Percentiles rank a stretch among this genome's conserved stretches.
Conservation (phyloP, 1,140 invertebrate genomes). For the Drosophila prosaltans region DNA sequence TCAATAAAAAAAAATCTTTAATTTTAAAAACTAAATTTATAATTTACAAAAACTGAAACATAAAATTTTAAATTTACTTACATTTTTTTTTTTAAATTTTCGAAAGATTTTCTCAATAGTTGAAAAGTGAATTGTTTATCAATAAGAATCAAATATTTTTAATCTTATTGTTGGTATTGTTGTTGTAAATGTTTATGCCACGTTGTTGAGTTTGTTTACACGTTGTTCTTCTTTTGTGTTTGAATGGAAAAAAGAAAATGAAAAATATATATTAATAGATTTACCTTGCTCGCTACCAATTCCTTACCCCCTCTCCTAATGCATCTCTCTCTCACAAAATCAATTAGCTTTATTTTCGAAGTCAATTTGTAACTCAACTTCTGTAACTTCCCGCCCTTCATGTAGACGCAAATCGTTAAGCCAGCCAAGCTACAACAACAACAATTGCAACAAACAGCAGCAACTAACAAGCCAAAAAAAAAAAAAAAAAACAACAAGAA, state of each 20-base stretch:
- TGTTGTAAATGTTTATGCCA: conserved; percentile 1
- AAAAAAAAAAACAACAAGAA: background rate
- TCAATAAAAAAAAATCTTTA: background rate
- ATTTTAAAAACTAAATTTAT: no score
- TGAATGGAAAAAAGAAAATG: background rate
- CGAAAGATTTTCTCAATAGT: background rate
- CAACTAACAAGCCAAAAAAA: background rate
- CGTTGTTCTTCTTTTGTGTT: conserved; percentile 3
- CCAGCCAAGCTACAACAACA: conserved; percentile 17
- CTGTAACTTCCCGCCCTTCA: background rate
- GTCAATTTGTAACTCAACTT: background rate
- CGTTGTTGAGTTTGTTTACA: conserved; percentile 10
- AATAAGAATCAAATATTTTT: background rate
- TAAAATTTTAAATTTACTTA: background rate
- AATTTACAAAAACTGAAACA: no score
- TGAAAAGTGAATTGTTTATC: background rate
- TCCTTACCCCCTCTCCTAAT: background rate
- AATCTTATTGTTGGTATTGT: background rate
- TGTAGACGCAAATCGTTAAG: conserved; percentile 36
- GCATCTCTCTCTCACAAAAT: background rate
- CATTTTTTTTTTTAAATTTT: background rate
- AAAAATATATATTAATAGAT: background rate
- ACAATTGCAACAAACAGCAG: conserved; percentile 2
- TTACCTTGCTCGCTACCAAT: background rate
- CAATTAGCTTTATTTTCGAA: conserved; percentile 2